phyloP scores from a whole-genome alignment of 2,113 vertebrate species.

The Lepidothrix coronata region DNA sequence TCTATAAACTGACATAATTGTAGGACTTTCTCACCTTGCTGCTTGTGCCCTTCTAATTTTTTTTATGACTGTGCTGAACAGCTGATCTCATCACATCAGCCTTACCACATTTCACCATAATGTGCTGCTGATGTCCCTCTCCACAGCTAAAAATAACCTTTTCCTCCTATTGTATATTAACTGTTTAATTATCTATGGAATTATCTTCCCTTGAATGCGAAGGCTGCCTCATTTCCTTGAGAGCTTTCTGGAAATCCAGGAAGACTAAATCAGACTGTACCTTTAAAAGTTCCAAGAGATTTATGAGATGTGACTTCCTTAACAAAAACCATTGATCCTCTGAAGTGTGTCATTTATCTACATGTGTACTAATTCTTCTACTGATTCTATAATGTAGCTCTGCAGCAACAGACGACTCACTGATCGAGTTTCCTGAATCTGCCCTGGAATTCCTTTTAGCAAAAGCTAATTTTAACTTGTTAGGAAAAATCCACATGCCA shows the following conservation, averaged over 20 bases:
- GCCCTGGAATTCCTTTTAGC: not conserved
- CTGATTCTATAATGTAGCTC: not conserved
- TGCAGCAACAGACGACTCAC: not conserved
- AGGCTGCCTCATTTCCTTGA: not conserved
- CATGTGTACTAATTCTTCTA: not conserved
- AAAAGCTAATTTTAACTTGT: not conserved
- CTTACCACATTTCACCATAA: not conserved
- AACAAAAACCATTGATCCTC: not conserved
- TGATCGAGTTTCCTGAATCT: not conserved
- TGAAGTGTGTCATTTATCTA: not conserved
- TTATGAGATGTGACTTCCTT: not conserved
- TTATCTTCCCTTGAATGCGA: not conserved
- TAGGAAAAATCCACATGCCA: not conserved
- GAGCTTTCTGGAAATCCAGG: not conserved
- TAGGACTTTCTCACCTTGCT: not conserved
- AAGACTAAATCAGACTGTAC: not conserved
- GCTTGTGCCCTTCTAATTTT: not conserved
- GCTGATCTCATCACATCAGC: not conserved
- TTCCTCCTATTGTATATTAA: not conserved
- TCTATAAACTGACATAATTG: not conserved
- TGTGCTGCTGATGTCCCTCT: not conserved
- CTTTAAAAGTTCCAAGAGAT: not conserved
- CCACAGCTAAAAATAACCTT: not conserved
- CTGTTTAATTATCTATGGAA: not conserved
- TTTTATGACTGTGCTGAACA: not conserved